Evolutionary conservation across 2,888 invertebrate genomes (phyloP).

Genomic region (Drymonia ruficornis): DNA sequence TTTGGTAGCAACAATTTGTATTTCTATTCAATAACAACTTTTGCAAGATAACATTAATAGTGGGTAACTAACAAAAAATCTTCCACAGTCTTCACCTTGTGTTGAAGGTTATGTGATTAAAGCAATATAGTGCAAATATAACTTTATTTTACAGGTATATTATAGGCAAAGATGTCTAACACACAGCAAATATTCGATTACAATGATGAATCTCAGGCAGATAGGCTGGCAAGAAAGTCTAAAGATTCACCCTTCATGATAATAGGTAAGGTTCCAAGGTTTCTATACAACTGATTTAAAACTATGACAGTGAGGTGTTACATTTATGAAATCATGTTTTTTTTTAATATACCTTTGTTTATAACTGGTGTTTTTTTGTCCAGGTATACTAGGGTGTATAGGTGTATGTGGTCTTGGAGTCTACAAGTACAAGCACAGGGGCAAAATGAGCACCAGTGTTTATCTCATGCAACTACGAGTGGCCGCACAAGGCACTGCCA

Average conservation of each 20-base stretch:
- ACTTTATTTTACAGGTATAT: constrained; percentile 6
- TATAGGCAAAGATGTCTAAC: constrained; percentile 55
- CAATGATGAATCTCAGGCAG: constrained; percentile 82
- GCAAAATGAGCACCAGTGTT: constrained; percentile 92
- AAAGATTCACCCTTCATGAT: constrained; percentile 90
- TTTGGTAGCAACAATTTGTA: too few species aligned
- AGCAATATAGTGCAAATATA: neutral
- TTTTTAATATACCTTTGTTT: neutral
- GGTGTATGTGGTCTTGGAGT: constrained; percentile 89
- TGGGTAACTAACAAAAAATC: neutral
- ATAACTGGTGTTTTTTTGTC: constrained; percentile 29
- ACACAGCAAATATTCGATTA: constrained; percentile 71
- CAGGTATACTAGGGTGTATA: constrained; percentile 89
- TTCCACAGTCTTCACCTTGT: neutral
- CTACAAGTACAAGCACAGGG: constrained; percentile 89
- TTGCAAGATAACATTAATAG: too few species aligned
- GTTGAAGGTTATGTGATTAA: neutral
- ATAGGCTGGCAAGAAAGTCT: constrained; percentile 86
- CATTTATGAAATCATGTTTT: too few species aligned
- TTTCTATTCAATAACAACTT: too few species aligned
- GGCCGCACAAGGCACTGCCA: constrained; percentile 93
- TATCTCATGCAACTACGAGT: constrained; percentile 94
- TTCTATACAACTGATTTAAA: neutral
- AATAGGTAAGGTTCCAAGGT: constrained; percentile 80
- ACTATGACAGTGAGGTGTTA: too few species aligned